Conservation (phyloP, 2,113 vertebrate species). For the Martes martes region DNA sequence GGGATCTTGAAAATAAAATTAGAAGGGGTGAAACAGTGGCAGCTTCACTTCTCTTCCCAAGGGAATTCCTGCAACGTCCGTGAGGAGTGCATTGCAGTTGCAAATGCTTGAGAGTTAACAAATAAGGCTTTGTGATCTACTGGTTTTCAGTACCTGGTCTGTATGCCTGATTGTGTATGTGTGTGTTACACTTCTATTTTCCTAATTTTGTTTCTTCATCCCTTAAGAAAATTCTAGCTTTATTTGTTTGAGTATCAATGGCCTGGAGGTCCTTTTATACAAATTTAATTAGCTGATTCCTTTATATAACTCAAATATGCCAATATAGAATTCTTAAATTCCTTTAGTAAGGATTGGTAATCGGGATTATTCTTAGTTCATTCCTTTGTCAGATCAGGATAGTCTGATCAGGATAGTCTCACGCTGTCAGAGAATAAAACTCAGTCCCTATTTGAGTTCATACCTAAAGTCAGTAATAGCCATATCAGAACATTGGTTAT, state of each 20-base stretch:
- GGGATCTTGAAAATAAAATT: not conserved
- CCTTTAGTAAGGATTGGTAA: not conserved
- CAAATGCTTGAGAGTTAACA: not conserved
- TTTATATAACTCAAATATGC: not conserved
- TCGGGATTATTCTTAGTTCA: not conserved
- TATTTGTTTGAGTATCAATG: not conserved
- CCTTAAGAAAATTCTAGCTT: not conserved
- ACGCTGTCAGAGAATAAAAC: not conserved
- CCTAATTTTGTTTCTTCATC: conserved; percentile 1
- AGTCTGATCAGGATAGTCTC: not conserved
- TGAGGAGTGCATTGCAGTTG: not conserved
- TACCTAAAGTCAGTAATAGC: not conserved
- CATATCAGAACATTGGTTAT: not conserved
- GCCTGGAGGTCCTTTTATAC: not conserved
- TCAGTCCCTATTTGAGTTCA: not conserved
- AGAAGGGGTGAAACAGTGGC: not conserved
- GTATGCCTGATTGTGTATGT: not conserved
- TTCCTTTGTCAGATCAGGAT: not conserved
- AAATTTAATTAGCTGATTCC: not conserved
- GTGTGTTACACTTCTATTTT: not conserved
- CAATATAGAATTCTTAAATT: conserved; percentile 27
- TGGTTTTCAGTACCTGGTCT: not conserved
- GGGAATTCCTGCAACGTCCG: not conserved
- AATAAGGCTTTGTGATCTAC: not conserved
- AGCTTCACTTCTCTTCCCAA: not conserved